Evolutionary conservation across 2,113 vertebrate genomes (phyloP).

Genomic region (Aptenodytes patagonicus): DNA sequence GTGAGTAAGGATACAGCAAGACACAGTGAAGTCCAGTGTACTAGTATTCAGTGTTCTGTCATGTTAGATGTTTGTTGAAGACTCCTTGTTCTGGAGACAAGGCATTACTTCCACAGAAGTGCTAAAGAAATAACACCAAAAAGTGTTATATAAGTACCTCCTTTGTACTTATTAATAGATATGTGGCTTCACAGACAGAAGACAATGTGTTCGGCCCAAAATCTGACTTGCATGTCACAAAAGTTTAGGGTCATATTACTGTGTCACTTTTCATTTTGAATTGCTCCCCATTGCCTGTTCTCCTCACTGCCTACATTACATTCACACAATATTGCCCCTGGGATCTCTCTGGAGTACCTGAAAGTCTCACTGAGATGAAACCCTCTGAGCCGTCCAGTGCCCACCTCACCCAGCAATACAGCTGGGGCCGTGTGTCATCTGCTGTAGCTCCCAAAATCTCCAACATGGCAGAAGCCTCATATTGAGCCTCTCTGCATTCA

Average conservation of each 20-base stretch:
- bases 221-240: neutral
- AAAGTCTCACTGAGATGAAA: neutral
- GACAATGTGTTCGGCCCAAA: neutral
- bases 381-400: neutral
- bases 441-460: neutral
- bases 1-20: neutral
- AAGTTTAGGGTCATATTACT: neutral
- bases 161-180: neutral
- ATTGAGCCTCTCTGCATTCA: accelerated
- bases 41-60: neutral
- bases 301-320: neutral
- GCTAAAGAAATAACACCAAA: neutral
- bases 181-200: neutral
- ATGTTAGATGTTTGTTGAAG: neutral
- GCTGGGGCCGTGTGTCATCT: neutral
- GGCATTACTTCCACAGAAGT: neutral
- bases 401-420: neutral
- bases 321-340: neutral
- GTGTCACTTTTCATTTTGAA: neutral
- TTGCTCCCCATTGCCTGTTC: neutral
- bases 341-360: neutral
- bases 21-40: neutral
- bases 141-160: neutral
- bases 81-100: neutral
- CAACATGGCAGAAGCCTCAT: neutral